Evolutionary conservation across 2,797 vertebrate species (phyloP).

Genomic region (Amazonetta brasiliensis): DNA sequence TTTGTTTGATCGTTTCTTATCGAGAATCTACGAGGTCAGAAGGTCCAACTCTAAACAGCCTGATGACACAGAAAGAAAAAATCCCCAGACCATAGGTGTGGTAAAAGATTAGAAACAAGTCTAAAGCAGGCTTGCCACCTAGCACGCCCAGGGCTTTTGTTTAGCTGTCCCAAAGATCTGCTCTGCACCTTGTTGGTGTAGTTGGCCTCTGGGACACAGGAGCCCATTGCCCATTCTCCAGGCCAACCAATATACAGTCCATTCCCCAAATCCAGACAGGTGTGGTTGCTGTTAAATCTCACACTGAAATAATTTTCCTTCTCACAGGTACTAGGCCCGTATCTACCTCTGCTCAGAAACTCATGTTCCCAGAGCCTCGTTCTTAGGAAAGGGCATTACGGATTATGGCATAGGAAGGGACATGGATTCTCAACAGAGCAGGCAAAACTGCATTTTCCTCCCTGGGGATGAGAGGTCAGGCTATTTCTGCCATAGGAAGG

Average conservation of each 20-base stretch:
- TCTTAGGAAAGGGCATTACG: not conserved
- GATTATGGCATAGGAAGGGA: not conserved
- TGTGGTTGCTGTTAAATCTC: not conserved
- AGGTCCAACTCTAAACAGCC: not conserved
- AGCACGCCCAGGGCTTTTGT: not conserved
- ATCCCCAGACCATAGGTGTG: not conserved
- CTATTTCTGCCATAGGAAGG: not conserved
- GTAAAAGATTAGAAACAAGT: not conserved
- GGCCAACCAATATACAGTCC: not conserved
- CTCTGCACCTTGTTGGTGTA: not conserved
- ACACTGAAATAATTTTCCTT: not conserved
- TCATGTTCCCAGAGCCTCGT: not conserved
- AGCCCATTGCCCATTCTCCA: not conserved
- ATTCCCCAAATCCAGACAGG: not conserved
- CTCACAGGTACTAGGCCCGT: not conserved
- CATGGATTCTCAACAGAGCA: not conserved
- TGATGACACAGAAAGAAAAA: not conserved
- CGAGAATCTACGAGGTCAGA: not conserved
- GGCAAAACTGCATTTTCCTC: not conserved
- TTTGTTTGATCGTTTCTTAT: not conserved
- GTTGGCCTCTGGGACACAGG: not conserved
- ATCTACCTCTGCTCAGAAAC: not conserved
- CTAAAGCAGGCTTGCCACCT: not conserved
- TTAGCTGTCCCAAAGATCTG: not conserved
- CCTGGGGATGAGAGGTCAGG: not conserved